These are phyloP conservation scores for Mirza zaza DNA, from an alignment of 2,113 vertebrate genomes.

Conservation along the genomic window DNA sequence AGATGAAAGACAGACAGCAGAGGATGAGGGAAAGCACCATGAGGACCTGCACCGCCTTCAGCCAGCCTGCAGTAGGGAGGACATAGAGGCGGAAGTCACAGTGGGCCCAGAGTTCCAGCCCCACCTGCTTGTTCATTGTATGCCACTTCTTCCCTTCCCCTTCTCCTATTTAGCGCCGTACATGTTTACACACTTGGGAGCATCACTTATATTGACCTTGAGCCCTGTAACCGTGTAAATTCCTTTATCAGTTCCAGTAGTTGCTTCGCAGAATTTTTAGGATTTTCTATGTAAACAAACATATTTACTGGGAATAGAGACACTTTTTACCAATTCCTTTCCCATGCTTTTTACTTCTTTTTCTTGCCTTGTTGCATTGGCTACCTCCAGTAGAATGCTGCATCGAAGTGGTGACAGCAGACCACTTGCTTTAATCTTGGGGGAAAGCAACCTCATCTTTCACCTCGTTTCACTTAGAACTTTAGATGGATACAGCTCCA, in stretches of 20 bases:
- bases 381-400: neutral
- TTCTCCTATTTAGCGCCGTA: neutral
- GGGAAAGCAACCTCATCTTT: neutral
- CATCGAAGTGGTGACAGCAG: neutral
- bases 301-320: neutral
- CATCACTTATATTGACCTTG: neutral
- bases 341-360: neutral
- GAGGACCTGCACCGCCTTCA: constrained; percentile 90
- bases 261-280: neutral
- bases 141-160: too few species aligned
- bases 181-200: neutral
- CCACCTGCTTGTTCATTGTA: neutral
- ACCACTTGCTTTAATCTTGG: neutral
- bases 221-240: neutral
- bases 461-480: neutral
- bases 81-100: neutral
- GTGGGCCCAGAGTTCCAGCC: neutral
- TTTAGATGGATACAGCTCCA: neutral
- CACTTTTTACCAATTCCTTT: neutral
- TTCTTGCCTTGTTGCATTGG: constrained; percentile 12
- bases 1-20: constrained; percentile 90
- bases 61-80: constrained; percentile 85
- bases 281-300: constrained; percentile 1
- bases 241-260: neutral
- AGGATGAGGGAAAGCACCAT: constrained; percentile 93